phyloP scores from a whole-genome alignment of 2,113 vertebrate genomes.

The Corythaixoides concolor region DNA sequence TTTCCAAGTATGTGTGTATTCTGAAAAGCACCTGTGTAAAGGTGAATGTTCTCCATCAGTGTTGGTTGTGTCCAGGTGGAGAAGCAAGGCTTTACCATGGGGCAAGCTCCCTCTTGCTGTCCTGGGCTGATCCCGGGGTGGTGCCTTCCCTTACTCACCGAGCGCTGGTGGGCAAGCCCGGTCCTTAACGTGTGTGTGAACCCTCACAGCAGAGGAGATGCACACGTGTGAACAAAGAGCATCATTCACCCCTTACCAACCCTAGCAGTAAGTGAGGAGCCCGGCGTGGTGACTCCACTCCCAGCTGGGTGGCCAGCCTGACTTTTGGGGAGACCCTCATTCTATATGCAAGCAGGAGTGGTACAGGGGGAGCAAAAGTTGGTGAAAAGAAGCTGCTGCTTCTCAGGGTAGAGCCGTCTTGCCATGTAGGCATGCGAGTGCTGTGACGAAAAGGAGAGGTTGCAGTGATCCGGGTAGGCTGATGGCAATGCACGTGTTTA shows the following conservation, averaged over 20 bases:
- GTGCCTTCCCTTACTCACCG: neutral
- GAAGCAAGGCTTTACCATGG: neutral
- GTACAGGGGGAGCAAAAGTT: neutral
- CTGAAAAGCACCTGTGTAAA: neutral
- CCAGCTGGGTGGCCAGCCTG: neutral
- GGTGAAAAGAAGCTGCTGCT: neutral
- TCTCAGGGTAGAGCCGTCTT: neutral
- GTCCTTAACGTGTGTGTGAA: fast-evolving
- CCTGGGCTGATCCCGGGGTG: neutral
- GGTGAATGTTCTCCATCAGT: neutral
- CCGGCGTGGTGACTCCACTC: neutral
- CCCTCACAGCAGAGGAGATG: neutral
- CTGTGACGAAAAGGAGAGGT: neutral
- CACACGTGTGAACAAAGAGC: fast-evolving
- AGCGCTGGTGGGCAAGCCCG: neutral
- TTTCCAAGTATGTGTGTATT: neutral
- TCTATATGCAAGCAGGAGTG: neutral
- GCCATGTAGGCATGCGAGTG: neutral
- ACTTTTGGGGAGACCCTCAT: neutral
- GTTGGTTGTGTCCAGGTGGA: neutral
- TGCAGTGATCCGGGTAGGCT: neutral
- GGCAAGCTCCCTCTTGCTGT: neutral
- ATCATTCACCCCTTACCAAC: fast-evolving
- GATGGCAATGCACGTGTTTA: neutral
- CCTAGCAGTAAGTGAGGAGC: neutral